phyloP scores from a whole-genome alignment of 2,888 invertebrate species.

The Calliphora vomitoria region DNA sequence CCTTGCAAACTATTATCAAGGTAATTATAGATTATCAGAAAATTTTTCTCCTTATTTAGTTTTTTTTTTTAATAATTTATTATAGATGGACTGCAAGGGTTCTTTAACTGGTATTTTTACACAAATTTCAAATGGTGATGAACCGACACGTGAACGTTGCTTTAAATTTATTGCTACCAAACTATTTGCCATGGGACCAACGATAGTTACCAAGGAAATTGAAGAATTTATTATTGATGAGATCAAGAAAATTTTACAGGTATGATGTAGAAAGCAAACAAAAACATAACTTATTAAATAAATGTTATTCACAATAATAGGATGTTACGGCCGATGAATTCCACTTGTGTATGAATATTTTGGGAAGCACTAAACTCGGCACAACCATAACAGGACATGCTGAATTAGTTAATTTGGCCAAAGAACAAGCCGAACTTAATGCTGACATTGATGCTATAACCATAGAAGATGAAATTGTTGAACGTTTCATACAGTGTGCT shows the following conservation, averaged over 20 bases:
- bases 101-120: constrained; percentile 89
- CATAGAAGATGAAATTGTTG: constrained; percentile 89
- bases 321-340: constrained; percentile 97
- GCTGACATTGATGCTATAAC: constrained; percentile 85
- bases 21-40: constrained; percentile 66
- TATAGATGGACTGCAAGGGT: constrained; percentile 85
- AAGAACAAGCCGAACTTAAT: constrained; percentile 94
- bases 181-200: constrained; percentile 91
- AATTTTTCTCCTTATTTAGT: not conserved
- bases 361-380: constrained; percentile 92
- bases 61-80: constrained; percentile 30
- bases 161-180: constrained; percentile 95
- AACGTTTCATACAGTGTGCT: constrained; percentile 93
- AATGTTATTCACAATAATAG: constrained; percentile 84
- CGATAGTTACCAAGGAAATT: constrained; percentile 92
- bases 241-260: constrained; percentile 93
- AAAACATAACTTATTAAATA: not conserved
- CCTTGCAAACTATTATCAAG: constrained; percentile 88
- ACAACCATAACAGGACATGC: constrained; percentile 93
- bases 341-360: constrained; percentile 93
- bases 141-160: constrained; percentile 92
- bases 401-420: constrained; percentile 93
- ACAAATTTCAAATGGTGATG: constrained; percentile 89
- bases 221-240: constrained; percentile 93
- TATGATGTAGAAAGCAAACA: constrained; percentile 77